Evolutionary conservation across 2,113 vertebrate species (phyloP), one percentile per base, ranked within the genome.

Genomic region (Empidonax alnorum): DNA sequence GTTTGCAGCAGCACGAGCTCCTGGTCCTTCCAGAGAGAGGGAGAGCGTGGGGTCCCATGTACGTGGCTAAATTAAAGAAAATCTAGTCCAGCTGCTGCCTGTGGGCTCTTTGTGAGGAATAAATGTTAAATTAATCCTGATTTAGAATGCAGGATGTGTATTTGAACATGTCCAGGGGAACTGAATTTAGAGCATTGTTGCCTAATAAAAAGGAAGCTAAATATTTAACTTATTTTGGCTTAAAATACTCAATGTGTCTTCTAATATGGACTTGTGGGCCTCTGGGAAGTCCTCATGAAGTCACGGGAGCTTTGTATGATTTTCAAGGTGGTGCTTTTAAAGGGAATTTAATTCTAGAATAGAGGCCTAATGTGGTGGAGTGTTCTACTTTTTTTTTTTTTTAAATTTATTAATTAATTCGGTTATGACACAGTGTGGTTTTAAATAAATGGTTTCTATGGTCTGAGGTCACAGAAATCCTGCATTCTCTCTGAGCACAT

Each of bases 1-100:
- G 88, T 49, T 95, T 30, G 6, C 97, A 98, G 35, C 93, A 96
- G 52, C 97, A 98, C 33, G 99, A 99, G 7, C 97, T 99, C 49
- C 96, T 99, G 94, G 99, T 99, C 50, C 97, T 99, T 86, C 99
- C 99, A 46, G 97, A 98, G 82, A 96, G 96, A 3, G 98, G 98
- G 33, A 98, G 96, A 96, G 97, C 98, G 0, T 99, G 99, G 99
- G 99, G 99, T 25, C 99, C 99, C 9, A 99, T 99, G 99, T 99
- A 98, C 33, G 66, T 99, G 79, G 98, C 98, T 84, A 99, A 98
- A 93, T 89, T 99, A 93, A 98, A 96, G 96, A 99, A 98, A 97
- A 90, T 49, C 1, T 93, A 84, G 50, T 69, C 55, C 14, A 8
- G 4, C 3, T 68, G 58, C 74, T 79, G 49, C 42, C 44, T 80